Percentiles rank a stretch among this genome's conserved stretches.
Evolutionary conservation across 2,888 invertebrate genomes (phyloP).

Genomic region (Sialis fuliginosa): DNA sequence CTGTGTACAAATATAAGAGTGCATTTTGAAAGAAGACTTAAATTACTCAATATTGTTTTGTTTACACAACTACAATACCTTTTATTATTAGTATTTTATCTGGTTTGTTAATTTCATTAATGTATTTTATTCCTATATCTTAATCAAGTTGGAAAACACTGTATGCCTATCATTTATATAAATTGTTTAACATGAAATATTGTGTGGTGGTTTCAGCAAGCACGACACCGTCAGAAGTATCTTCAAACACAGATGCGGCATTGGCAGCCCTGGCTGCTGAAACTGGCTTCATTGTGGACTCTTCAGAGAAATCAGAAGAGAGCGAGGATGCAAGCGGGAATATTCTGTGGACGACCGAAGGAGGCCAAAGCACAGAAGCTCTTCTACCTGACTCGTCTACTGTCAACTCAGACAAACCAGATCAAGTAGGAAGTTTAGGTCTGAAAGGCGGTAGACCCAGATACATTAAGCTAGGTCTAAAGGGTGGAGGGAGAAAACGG

Average conservation of each 20-base stretch:
- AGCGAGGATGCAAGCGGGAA: conserved; percentile 8
- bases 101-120: no score
- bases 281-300: conserved; percentile 35
- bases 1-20: no score
- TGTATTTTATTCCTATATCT: no score
- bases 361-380: conserved; percentile 3
- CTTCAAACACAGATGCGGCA: conserved; percentile 42
- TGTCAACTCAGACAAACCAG: neutral
- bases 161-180: no score
- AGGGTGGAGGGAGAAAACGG: conserved; percentile 22
- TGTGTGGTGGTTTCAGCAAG: conserved; percentile 16
- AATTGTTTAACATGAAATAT: neutral
- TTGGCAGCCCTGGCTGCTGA: conserved; percentile 42
- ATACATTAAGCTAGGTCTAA: conserved; percentile 16
- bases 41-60: no score
- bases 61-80: no score
- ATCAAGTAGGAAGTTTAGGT: conserved; percentile 9
- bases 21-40: no score
- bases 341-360: conserved; percentile 1
- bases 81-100: no score
- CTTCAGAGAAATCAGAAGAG: conserved; percentile 16
- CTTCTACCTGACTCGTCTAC: neutral
- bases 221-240: conserved; percentile 33
- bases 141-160: no score
- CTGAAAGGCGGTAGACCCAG: conserved; percentile 18